phyloP scores from a whole-genome alignment of 2,113 vertebrate genomes.

The Ammospiza nelsoni region DNA sequence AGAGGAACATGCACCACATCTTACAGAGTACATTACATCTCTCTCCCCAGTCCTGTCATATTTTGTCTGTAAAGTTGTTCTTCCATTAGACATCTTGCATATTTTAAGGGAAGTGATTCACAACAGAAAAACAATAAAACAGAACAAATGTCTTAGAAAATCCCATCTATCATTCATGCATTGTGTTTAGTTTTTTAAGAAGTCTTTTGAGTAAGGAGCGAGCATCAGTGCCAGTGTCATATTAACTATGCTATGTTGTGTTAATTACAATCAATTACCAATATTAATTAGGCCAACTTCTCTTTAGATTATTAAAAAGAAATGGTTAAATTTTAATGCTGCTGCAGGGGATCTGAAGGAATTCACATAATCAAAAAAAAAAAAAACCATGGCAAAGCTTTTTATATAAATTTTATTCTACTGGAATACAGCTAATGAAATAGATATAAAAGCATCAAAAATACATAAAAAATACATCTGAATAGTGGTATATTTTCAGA shows the following conservation, averaged over 20 bases:
- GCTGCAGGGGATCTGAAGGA: background rate
- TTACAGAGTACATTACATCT: background rate
- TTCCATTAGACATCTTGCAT: conserved; percentile 8
- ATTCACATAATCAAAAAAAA: background rate
- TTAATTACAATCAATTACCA: background rate
- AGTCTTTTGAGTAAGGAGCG: background rate
- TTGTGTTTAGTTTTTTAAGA: background rate
- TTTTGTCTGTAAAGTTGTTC: background rate
- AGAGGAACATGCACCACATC: background rate
- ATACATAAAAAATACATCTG: background rate
- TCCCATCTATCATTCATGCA: background rate
- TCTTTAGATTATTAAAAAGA: background rate
- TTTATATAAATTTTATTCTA: background rate
- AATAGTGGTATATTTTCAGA: background rate
- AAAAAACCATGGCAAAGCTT: background rate
- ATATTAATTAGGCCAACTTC: background rate
- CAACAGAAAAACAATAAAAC: conserved; percentile 20
- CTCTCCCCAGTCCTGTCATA: background rate
- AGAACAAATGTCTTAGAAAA: background rate
- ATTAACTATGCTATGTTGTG: background rate
- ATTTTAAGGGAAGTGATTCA: conserved; percentile 33
- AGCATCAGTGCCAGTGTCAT: background rate
- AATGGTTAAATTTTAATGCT: background rate
- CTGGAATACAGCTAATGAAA: background rate
- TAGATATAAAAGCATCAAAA: background rate